Conservation (phyloP, 1,140 invertebrate genomes). For the Drosophila subpulchrella region DNA sequence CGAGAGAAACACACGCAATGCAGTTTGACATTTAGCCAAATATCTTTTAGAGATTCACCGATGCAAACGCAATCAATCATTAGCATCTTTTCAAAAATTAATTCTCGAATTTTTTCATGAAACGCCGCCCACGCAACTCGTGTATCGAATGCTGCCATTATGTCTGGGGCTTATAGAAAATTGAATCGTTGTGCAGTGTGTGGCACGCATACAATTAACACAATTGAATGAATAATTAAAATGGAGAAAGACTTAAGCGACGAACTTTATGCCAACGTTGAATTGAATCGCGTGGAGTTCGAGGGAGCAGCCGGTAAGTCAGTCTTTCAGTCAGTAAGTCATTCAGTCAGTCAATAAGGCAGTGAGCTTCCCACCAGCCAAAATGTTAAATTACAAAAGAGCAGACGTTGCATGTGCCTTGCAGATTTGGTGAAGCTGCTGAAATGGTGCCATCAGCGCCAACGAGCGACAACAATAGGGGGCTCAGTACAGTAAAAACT, state of each 20-base stretch:
- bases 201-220: constrained; percentile 76
- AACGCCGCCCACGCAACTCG: constrained; percentile 44
- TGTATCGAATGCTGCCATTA: constrained; percentile 66
- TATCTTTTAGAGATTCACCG: constrained; percentile 18
- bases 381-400: constrained; percentile 64
- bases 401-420: constrained; percentile 52
- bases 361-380: constrained; percentile 61
- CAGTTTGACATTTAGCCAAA: constrained; percentile 62
- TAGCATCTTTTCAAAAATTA: constrained; percentile 69
- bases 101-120: constrained; percentile 44
- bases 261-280: constrained; percentile 54
- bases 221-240: constrained; percentile 77
- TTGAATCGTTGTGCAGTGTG: constrained; percentile 51
- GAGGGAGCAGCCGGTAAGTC: constrained; percentile 59
- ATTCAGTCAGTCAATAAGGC: constrained; percentile 34
- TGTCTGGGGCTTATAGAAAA: constrained; percentile 65
- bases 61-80: constrained; percentile 73
- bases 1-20: constrained; percentile 56
- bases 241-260: constrained; percentile 68
- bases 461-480: constrained; percentile 49
- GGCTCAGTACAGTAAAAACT: constrained; percentile 15
- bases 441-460: constrained; percentile 75
- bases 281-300: constrained; percentile 19
- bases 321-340: constrained; percentile 19
- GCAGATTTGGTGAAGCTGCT: constrained; percentile 64